phyloP scores from a whole-genome alignment of 2,797 vertebrate species.

The Rhinichthys osculus region DNA sequence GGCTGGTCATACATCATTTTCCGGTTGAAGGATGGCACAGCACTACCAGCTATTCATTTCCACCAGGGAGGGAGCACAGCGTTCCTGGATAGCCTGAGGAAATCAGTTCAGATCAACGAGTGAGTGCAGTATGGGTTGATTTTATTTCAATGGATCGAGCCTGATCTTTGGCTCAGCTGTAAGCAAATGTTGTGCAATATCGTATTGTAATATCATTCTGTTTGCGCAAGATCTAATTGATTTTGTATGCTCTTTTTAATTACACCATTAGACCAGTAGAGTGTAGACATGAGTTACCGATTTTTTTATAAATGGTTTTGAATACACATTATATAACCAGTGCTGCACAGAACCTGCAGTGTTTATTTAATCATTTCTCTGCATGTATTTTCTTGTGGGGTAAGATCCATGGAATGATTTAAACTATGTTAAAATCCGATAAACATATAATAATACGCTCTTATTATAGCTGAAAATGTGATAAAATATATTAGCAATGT shows the following conservation, averaged over 20 bases:
- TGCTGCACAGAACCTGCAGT: not conserved
- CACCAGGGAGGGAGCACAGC: conserved; percentile 89
- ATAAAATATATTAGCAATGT: not conserved
- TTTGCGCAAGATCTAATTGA: not conserved
- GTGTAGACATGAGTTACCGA: conserved; percentile 25
- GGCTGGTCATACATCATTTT: conserved; percentile 91
- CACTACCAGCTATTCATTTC: conserved; percentile 89
- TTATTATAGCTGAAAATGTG: not conserved
- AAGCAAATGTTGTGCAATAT: not conserved
- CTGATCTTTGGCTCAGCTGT: not conserved
- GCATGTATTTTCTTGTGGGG: not conserved
- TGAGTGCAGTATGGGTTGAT: conserved; percentile 77
- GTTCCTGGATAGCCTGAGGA: conserved; percentile 89
- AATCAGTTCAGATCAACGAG: conserved; percentile 86
- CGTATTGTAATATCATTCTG: not conserved
- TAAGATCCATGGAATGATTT: not conserved
- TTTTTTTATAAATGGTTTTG: not conserved
- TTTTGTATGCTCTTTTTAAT: not conserved
- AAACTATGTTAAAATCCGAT: not conserved
- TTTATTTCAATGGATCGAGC: not conserved
- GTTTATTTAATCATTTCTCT: not conserved
- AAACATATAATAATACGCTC: not conserved
- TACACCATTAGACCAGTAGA: conserved; percentile 47
- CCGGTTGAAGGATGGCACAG: conserved; percentile 84
- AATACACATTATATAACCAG: not conserved